phyloP scores from a whole-genome alignment of 2,113 vertebrate genomes.

The Bos taurus region DNA sequence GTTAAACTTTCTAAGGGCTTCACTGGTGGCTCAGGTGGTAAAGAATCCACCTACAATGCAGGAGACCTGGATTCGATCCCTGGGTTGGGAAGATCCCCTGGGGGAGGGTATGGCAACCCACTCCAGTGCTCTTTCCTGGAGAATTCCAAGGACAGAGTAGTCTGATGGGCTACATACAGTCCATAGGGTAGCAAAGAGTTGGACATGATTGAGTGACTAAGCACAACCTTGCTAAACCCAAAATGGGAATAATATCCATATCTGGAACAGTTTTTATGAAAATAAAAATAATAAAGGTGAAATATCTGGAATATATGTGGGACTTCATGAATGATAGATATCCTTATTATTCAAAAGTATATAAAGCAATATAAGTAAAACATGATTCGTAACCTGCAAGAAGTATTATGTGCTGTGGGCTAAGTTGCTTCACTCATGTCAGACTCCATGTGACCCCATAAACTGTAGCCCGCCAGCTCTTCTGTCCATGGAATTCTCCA shows the following conservation, averaged over 20 bases:
- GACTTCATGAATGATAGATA: not conserved
- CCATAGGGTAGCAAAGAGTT: not conserved
- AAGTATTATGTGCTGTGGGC: not conserved
- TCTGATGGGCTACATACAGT: not conserved
- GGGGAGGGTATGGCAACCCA: not conserved
- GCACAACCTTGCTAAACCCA: not conserved
- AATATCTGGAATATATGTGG: not conserved
- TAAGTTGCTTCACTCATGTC: not conserved
- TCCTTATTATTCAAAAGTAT: not conserved
- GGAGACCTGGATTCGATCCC: not conserved
- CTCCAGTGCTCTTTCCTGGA: not conserved
- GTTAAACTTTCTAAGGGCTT: not conserved
- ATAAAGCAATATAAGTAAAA: conserved; percentile 5
- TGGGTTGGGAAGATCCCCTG: not conserved
- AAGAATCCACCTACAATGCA: not conserved
- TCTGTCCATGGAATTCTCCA: not conserved
- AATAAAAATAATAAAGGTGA: not conserved
- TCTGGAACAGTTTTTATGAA: not conserved
- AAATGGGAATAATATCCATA: not conserved
- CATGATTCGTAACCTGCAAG: not conserved
- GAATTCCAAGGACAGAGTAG: not conserved
- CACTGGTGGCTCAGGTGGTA: not conserved
- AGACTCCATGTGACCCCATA: not conserved
- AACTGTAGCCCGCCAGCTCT: not conserved
- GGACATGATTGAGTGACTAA: not conserved